Percentiles rank a stretch among this genome's conserved stretches.
phyloP scores from a whole-genome alignment of 2,888 invertebrate species.

The Plagodis dolabraria region DNA sequence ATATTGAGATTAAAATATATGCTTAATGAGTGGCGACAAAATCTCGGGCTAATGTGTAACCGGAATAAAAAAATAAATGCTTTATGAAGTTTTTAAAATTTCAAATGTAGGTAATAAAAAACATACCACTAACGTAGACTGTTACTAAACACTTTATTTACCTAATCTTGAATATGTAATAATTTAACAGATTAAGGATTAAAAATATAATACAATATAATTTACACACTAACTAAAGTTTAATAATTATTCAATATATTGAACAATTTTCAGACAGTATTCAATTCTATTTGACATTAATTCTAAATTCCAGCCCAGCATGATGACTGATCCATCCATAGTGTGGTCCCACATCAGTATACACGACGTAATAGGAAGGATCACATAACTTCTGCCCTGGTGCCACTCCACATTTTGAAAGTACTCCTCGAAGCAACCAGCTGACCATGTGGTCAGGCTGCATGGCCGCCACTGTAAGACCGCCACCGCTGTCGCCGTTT shows the following conservation, averaged over 20 bases:
- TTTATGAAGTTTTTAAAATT: too few species aligned
- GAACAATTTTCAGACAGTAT: too few species aligned
- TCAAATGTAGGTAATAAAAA: too few species aligned
- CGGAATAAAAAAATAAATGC: too few species aligned
- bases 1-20: not conserved
- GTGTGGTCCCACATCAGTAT: constrained; percentile 72
- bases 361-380: constrained; percentile 66
- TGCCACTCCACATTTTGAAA: constrained; percentile 70
- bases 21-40: not conserved
- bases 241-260: too few species aligned
- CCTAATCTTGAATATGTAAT: too few species aligned
- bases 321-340: constrained; percentile 75
- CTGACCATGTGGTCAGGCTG: constrained; percentile 67
- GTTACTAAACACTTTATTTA: too few species aligned
- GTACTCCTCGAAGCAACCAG: constrained; percentile 72
- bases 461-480: constrained; percentile 74
- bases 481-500: constrained; percentile 88
- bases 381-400: constrained; percentile 57
- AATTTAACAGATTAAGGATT: too few species aligned
- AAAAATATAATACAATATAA: too few species aligned
- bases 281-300: constrained; percentile 41
- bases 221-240: too few species aligned
- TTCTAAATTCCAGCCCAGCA: constrained; percentile 58
- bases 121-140: too few species aligned
- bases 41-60: too few species aligned